Percentiles rank a stretch among this genome's conserved stretches.
These are phyloP conservation scores for Halcyon leucocephala DNA, from an alignment of 2,797 vertebrate species.

Conservation along the genomic window DNA sequence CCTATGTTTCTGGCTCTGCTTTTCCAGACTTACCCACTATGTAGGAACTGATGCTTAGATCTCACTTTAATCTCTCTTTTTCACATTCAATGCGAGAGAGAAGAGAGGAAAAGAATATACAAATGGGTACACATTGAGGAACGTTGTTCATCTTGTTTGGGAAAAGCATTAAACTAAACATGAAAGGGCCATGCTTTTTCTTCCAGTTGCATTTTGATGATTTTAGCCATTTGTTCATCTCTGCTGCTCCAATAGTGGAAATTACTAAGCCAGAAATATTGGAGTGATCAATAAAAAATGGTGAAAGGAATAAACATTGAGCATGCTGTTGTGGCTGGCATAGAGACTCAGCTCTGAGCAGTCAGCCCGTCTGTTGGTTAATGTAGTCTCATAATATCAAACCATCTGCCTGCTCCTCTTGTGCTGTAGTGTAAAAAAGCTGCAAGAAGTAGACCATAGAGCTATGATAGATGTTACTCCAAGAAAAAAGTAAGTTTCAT, in stretches of 20 bases:
- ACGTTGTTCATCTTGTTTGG: neutral
- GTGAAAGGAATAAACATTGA: slow-evolving; percentile 10
- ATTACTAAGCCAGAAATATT: neutral
- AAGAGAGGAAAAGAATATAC: neutral
- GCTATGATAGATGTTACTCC: neutral
- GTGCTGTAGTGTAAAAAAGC: neutral
- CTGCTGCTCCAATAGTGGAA: neutral
- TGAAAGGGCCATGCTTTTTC: neutral
- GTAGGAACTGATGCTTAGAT: neutral
- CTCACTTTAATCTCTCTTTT: neutral
- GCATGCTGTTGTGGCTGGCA: slow-evolving; percentile 57
- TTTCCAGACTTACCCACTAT: neutral
- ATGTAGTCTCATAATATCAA: neutral
- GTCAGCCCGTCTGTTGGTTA: slow-evolving; percentile 35
- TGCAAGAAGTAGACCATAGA: neutral
- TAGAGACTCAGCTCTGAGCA: slow-evolving; percentile 6
- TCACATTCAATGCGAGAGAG: neutral
- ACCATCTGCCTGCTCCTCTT: slow-evolving; percentile 45
- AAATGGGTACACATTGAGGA: neutral
- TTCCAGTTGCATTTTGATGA: neutral
- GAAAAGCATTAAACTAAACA: neutral
- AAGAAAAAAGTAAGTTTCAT: neutral
- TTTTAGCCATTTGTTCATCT: neutral
- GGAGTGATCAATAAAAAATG: slow-evolving; percentile 20
- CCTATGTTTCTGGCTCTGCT: neutral